A percentile compares a stretch with the other conserved stretches of the same genome.
These are phyloP conservation scores for Meiosimyza platycephala DNA, from an alignment of 2,888 invertebrate species.

Conservation along the genomic window DNA sequence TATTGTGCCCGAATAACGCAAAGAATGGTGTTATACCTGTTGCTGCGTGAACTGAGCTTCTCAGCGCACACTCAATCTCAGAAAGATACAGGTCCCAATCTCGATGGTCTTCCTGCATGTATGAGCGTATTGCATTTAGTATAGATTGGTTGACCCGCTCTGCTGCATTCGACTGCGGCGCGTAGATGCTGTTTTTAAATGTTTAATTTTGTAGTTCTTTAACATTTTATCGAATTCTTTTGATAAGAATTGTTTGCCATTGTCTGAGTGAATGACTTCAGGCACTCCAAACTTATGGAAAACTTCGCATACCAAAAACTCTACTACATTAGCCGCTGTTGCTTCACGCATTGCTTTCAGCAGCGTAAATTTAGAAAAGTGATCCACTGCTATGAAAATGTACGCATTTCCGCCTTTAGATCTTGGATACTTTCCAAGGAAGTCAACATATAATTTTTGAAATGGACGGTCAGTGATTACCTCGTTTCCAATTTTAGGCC, in stretches of 20 bases:
- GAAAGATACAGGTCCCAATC: constrained; percentile 36
- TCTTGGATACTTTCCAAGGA: too few species aligned
- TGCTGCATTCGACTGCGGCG: constrained; percentile 56
- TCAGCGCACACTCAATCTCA: constrained; percentile 31
- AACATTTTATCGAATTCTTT: too few species aligned
- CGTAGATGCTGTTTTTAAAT: constrained; percentile 49
- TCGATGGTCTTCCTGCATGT: constrained; percentile 35
- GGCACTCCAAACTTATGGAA: constrained; percentile 5
- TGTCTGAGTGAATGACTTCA: not conserved
- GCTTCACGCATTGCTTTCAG: not conserved
- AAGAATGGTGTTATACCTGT: too few species aligned
- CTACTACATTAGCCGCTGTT: not conserved
- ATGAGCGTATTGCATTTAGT: constrained; percentile 49
- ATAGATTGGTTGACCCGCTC: constrained; percentile 38
- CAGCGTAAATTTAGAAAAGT: too few species aligned
- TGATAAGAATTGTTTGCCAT: constrained; percentile 47
- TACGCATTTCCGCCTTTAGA: too few species aligned
- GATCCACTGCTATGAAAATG: too few species aligned
- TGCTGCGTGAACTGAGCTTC: too few species aligned
- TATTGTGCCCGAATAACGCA: too few species aligned
- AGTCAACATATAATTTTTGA: too few species aligned
- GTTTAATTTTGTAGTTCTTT: constrained; percentile 34
- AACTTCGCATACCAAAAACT: not conserved
- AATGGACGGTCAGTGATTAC: too few species aligned
- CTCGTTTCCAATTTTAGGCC: too few species aligned